These are phyloP conservation scores for Coenonympha arcania DNA, from an alignment of 2,888 invertebrate species.

Conservation along the genomic window DNA sequence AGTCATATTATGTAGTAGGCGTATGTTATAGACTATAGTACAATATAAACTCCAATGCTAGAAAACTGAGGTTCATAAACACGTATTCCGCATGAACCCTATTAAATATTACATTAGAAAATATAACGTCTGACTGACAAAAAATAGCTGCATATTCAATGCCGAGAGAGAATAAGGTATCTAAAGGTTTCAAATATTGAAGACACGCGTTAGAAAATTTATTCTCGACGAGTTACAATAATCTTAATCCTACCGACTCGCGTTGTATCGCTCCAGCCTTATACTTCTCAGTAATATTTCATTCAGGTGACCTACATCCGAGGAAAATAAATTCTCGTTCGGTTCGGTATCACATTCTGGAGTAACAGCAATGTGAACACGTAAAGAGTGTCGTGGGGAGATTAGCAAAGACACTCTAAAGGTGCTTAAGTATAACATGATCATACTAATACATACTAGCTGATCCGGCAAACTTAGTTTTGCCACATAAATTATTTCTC, in stretches of 20 bases:
- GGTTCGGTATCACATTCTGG: conserved; percentile 7
- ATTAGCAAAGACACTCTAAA: background rate
- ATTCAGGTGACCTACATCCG: conserved; percentile 23
- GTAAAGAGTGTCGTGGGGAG: conserved; percentile 4
- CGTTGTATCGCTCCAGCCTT: conserved; percentile 13
- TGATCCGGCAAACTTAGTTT: too few species aligned
- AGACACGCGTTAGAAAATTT: conserved; percentile 5
- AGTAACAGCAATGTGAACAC: too few species aligned
- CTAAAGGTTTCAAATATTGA: conserved; percentile 4
- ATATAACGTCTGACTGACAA: background rate
- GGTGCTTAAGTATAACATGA: background rate
- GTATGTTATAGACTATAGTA: too few species aligned
- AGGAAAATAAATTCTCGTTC: conserved; percentile 22
- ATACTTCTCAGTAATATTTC: conserved; percentile 20
- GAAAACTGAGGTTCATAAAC: too few species aligned
- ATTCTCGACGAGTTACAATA: conserved; percentile 6
- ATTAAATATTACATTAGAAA: background rate
- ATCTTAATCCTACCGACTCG: conserved; percentile 9
- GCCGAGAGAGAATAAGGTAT: background rate
- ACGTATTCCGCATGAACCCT: too few species aligned
- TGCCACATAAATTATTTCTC: too few species aligned
- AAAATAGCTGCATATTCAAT: too few species aligned
- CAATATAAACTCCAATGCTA: too few species aligned
- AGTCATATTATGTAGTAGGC: too few species aligned
- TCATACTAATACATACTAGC: background rate